These are phyloP conservation scores for Holothuria glaberrima DNA, from an alignment of 35 echinoderm and acorn worm species.

Conservation along the genomic window DNA sequence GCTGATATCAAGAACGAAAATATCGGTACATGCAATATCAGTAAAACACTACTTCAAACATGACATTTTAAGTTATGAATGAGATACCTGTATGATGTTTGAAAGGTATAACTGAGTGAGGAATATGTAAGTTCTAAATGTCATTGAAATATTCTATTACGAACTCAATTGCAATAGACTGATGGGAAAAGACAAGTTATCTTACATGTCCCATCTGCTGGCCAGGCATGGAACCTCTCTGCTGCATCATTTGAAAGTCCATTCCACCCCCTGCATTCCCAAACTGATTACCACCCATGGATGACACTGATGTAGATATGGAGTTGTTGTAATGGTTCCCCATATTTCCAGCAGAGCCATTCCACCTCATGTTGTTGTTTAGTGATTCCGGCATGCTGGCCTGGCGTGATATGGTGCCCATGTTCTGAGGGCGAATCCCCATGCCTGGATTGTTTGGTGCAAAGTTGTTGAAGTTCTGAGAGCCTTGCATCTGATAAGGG, in stretches of 20 bases:
- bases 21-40: too few relatives aligned
- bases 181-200: neutral
- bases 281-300: slow-evolving; percentile 2
- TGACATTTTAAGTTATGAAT: too few relatives aligned
- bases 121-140: too few relatives aligned
- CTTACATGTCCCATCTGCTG: slow-evolving; percentile 65
- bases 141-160: too few relatives aligned
- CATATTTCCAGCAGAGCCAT: slow-evolving; percentile 10
- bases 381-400: slow-evolving; percentile 47
- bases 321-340: slow-evolving; percentile 43
- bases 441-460: slow-evolving; percentile 54
- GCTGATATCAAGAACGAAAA: too few relatives aligned
- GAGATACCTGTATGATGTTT: too few relatives aligned
- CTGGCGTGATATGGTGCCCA: slow-evolving; percentile 34
- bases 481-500: slow-evolving; percentile 52
- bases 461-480: slow-evolving; percentile 8
- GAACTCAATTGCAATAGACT: too few relatives aligned
- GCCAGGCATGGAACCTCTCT: slow-evolving; percentile 11
- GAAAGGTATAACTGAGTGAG: too few relatives aligned
- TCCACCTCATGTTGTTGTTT: slow-evolving; percentile 62
- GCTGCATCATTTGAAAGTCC: slow-evolving; percentile 59
- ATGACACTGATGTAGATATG: neutral
- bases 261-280: slow-evolving; percentile 26
- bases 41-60: too few relatives aligned
- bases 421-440: slow-evolving; percentile 13